A percentile compares a stretch with the other conserved stretches of the same genome.
These are phyloP conservation scores for Drosophila histrio DNA, from an alignment of 2,888 invertebrate genomes.

Conservation along the genomic window DNA sequence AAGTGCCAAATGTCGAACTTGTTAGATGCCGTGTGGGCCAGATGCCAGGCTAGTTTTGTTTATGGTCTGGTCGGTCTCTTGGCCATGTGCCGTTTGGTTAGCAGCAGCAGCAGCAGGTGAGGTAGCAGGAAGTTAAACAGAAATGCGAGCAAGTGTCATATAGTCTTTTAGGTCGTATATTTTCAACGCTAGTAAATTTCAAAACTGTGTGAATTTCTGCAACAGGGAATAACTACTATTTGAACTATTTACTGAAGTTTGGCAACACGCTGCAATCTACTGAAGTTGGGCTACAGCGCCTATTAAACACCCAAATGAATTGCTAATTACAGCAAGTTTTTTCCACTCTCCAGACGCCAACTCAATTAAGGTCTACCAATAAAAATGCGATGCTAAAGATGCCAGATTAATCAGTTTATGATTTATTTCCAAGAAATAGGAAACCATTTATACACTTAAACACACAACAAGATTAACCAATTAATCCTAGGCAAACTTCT, in stretches of 20 bases:
- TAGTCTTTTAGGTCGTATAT: slow-evolving; percentile 4
- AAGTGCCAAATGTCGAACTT: slow-evolving; percentile 79
- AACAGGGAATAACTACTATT: slow-evolving; percentile 13
- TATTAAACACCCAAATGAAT: neutral
- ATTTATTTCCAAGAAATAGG: slow-evolving; percentile 66
- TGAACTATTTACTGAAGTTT: slow-evolving; percentile 8
- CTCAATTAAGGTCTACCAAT: neutral
- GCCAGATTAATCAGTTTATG: slow-evolving; percentile 66
- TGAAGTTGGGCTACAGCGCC: slow-evolving; percentile 19
- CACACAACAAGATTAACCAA: slow-evolving; percentile 56
- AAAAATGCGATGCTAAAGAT: slow-evolving; percentile 25
- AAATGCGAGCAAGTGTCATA: slow-evolving; percentile 51
- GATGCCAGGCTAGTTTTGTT: slow-evolving; percentile 57
- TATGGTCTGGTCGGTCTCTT: slow-evolving; percentile 21
- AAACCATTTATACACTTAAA: slow-evolving; percentile 51
- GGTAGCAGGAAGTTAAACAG: slow-evolving; percentile 43
- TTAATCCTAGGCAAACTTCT: slow-evolving; percentile 74
- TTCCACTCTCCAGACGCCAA: neutral
- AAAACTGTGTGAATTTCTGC: slow-evolving; percentile 37
- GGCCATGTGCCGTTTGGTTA: neutral
- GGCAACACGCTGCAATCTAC: neutral
- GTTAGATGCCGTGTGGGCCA: slow-evolving; percentile 65
- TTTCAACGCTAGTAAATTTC: slow-evolving; percentile 4
- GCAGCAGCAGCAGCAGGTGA: slow-evolving; percentile 29
- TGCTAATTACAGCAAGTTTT: slow-evolving; percentile 27